Evolutionary conservation across 2,113 vertebrate genomes (phyloP).

Genomic region (Pelodiscus sinensis): DNA sequence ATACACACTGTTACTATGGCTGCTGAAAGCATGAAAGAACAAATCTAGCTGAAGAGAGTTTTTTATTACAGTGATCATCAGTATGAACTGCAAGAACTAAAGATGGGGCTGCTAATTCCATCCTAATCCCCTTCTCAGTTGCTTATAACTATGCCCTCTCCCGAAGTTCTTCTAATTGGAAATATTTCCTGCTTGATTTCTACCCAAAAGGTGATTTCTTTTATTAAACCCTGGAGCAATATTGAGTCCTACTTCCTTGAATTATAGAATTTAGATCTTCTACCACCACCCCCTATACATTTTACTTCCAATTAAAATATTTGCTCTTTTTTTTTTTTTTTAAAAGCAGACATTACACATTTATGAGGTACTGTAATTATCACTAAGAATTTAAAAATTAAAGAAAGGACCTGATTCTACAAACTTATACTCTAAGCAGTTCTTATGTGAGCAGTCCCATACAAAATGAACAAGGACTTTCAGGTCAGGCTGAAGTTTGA

Average conservation of each 20-base stretch:
- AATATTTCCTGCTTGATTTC: not conserved
- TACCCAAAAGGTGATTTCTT: not conserved
- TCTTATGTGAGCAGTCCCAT: not conserved
- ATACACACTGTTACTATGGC: conserved; percentile 13
- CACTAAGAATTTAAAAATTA: conserved; percentile 28
- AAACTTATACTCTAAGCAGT: not conserved
- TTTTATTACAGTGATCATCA: conserved; percentile 32
- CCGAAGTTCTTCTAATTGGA: not conserved
- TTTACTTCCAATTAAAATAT: not conserved
- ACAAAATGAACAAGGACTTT: not conserved
- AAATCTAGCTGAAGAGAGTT: conserved; percentile 54
- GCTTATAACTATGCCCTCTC: not conserved
- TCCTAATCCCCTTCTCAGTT: not conserved
- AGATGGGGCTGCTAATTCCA: conserved; percentile 18
- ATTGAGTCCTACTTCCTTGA: conserved; percentile 11
- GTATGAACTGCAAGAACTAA: conserved; percentile 22
- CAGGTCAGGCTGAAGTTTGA: conserved; percentile 7
- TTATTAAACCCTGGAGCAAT: conserved; percentile 4
- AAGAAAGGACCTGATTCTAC: not conserved
- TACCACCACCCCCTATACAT: conserved; percentile 1
- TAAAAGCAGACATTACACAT: not conserved
- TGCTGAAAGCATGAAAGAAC: conserved; percentile 60
- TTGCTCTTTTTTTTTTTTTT: not conserved
- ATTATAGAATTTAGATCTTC: not conserved
- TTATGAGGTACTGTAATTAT: not conserved